phyloP scores from a whole-genome alignment of 1,140 invertebrate species.

The Neodiprion fabricii region DNA sequence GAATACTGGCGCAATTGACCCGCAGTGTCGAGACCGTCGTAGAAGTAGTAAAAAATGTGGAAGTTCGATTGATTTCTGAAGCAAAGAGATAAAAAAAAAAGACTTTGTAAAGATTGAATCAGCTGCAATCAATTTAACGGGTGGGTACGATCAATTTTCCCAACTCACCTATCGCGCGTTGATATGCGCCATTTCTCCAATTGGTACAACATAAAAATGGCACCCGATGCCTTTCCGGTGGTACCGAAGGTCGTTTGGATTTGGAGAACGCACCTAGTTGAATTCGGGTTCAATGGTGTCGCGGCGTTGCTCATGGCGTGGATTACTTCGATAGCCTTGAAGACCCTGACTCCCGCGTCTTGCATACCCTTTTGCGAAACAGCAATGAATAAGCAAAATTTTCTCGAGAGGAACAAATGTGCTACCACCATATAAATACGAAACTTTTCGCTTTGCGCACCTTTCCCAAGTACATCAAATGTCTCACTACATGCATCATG shows the following conservation, averaged over 20 bases:
- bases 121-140: constrained; percentile 16
- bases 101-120: constrained; percentile 17
- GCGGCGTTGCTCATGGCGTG: constrained; percentile 84
- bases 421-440: constrained; percentile 13
- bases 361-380: constrained; percentile 53
- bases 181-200: constrained; percentile 90
- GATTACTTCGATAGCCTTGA: constrained; percentile 76
- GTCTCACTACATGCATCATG: constrained; percentile 74
- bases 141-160: neutral
- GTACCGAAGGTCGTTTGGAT: constrained; percentile 85
- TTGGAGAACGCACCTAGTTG: constrained; percentile 84
- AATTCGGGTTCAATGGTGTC: constrained; percentile 85
- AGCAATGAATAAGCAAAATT: neutral
- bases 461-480: constrained; percentile 76
- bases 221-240: constrained; percentile 84
- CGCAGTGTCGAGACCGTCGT: constrained; percentile 76
- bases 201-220: constrained; percentile 85
- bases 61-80: constrained; percentile 85
- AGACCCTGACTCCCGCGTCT: constrained; percentile 72
- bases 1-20: constrained; percentile 68
- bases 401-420: constrained; percentile 12
- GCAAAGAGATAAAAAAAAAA: neutral
- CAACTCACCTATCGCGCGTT: constrained; percentile 73
- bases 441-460: constrained; percentile 55
- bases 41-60: constrained; percentile 89